Base-by-base conservation (phyloP, 2,113 vertebrate genomes). In the Triplophysa tibetana region DNA sequence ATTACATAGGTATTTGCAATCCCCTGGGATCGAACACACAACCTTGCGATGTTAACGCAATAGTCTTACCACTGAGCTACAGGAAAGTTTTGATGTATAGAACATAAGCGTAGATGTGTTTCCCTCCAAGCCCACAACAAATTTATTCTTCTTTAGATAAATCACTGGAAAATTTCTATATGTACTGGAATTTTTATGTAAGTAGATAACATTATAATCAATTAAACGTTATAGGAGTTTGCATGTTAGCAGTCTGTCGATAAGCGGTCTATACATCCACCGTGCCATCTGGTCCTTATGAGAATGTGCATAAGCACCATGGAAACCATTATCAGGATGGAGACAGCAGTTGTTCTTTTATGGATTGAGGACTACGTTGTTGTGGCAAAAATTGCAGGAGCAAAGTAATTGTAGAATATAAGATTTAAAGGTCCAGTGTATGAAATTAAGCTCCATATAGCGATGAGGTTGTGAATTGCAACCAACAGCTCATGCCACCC, bases 231-330 rank as follows among this genome's bases (percentile, higher is more conserved):
- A 38, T 54, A 9, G 43, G n/a, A n/a, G 17, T 8, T 41, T 54
- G 65, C 43, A 67, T 75, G 38, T 26, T 16, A 45, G 43, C 66
- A 76, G 50, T n/a, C 68, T 82, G 38, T 61, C 50, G 33, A 79
- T 65, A 65, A 67, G 58, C 33, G 45, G 16, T 50, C 83, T 64
- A 83, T 82, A 70, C 78, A 70, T 72, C 26, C 11, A 65, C 65
- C 11, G 8, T 69, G 78, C 82, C 82, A 84, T 84, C 84, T 85
- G 84, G 73, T 82, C 80, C 67, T 84, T 74, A 60, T 74, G 50
- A 63, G 45, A 80, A 54, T 43, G 54, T 81, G 67, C 24, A 56
- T 61, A 63, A 66, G 52, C 54, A 67, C 52, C 68, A 78, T 76
- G 64, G 73, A 74, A 85, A 82, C 77, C 72, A 81, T 81, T 78